Conservation (phyloP, 2,113 vertebrate genomes). For the Leptosomus discolor region DNA sequence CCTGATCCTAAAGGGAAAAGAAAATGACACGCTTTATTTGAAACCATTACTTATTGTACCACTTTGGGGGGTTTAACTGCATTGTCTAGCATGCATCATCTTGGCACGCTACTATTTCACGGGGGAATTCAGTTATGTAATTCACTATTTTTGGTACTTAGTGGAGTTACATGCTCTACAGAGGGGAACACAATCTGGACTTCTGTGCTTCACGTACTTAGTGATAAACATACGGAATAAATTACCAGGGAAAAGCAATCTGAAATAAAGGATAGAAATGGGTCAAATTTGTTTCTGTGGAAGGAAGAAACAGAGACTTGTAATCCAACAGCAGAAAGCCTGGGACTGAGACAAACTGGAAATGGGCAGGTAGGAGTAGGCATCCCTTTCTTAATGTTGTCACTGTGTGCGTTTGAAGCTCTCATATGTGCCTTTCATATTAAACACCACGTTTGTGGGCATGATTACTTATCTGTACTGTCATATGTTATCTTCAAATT, state of each 20-base stretch:
- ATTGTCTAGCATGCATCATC: constrained; percentile 52
- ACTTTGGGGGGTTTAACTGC: constrained; percentile 27
- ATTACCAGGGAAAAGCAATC: not conserved
- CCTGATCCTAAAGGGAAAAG: constrained; percentile 13
- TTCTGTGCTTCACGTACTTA: not conserved
- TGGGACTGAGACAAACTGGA: not conserved
- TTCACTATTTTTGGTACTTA: not conserved
- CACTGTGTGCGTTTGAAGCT: constrained; percentile 3
- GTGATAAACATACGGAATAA: constrained; percentile 1
- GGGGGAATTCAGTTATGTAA: constrained; percentile 36
- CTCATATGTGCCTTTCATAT: constrained; percentile 47
- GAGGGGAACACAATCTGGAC: not conserved
- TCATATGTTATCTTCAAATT: constrained; percentile 69
- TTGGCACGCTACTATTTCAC: constrained; percentile 26
- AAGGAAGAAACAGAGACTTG: not conserved
- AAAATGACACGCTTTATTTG: constrained; percentile 57
- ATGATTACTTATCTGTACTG: constrained; percentile 67
- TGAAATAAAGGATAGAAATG: not conserved
- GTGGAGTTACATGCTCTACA: constrained; percentile 10
- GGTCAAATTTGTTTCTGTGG: not conserved
- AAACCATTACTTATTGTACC: constrained; percentile 50
- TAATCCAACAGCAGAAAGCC: not conserved
- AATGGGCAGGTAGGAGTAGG: constrained; percentile 8
- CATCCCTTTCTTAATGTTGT: not conserved
- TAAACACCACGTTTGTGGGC: constrained; percentile 57